These are phyloP conservation scores for Eutrigla gurnardus DNA, from an alignment of 2,797 vertebrate species.

Conservation along the genomic window DNA sequence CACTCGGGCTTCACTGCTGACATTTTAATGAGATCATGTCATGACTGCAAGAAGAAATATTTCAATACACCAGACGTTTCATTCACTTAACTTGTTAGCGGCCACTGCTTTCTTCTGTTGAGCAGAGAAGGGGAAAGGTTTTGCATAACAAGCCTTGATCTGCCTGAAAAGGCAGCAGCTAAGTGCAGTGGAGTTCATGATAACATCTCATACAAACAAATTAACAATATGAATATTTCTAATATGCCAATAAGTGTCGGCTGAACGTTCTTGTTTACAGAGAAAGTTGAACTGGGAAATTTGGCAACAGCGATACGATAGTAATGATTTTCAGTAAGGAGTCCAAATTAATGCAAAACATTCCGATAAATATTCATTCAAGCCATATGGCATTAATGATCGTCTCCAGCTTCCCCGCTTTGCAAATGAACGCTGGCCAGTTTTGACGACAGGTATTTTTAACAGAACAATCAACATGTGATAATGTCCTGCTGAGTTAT, in stretches of 20 bases:
- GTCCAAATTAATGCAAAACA: constrained; percentile 38
- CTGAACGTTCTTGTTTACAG: background rate
- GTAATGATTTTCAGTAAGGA: constrained; percentile 11
- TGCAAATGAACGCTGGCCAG: constrained; percentile 27
- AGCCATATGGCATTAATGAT: constrained; percentile 32
- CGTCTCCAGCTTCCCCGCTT: constrained; percentile 43
- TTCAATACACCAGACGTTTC: constrained; percentile 13
- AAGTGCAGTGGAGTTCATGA: constrained; percentile 10
- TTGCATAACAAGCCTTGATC: constrained; percentile 28
- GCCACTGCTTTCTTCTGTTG: too few species aligned
- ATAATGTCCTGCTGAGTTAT: constrained; percentile 38
- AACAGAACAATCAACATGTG: constrained; percentile 48
- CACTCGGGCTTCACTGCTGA: background rate
- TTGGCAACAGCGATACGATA: background rate
- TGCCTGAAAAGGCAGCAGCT: constrained; percentile 20
- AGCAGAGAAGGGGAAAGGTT: background rate
- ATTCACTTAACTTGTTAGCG: background rate
- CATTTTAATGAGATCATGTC: constrained; percentile 43
- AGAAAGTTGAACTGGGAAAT: background rate
- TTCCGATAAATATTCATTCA: constrained; percentile 48
- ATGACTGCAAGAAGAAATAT: constrained; percentile 26
- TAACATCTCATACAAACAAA: constrained; percentile 26
- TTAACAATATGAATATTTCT: constrained; percentile 14
- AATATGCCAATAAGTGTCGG: constrained; percentile 8
- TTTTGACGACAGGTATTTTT: constrained; percentile 41